Base-by-base conservation (phyloP, 2,797 vertebrate species). In the Fistularia commersonii region DNA sequence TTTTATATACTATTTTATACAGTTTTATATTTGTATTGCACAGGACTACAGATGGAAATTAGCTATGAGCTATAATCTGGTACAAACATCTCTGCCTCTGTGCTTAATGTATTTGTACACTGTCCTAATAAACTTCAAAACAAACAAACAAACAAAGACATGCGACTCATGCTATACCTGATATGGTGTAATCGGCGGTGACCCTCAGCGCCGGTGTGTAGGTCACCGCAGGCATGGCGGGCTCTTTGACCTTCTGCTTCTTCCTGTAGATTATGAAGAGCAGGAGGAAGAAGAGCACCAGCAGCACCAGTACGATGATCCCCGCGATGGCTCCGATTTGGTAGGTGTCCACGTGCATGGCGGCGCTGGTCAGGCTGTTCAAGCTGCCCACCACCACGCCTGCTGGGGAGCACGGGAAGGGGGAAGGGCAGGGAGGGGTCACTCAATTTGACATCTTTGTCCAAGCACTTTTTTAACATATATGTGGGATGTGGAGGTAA, bases 311-410 rank as follows among this genome's bases (percentile, higher is more conserved):
- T 68, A 97, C 77, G 23, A 95, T 87, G 81, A 99, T 95, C 57
- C 96, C 97, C 0, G 92, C 86, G 3, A 98, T 94, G 59, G 92
- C 94, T 12, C 95, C 94, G 3, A 97, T 95, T 89, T 97, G 95
- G 79, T 98, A 95, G 35, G 93, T 93, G 62, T 97, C 93, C 8
- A 92, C 89, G 1, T 94, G 94, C 43, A 96, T 85, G 1, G 93
- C 94, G 0, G 94, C 83, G 8, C 94, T 99, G 71, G 95, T 97
- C 66, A 93, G 80, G 76, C 93, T 97, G 88, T 98, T 95, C 66
- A 93, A 80, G 69, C 91, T 97, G 47, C 93, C 90, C 36, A 95
- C 90, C 52, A 96, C 91, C 11, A 93, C 90, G 8, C 93, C 93
- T 15, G 91, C 95, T 97, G 80, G 38, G 55, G 45, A 62, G 1